Evolutionary conservation across 2,113 vertebrate species (phyloP), one percentile per base, ranked within the genome.

Genomic region (Ammodytes dubius): DNA sequence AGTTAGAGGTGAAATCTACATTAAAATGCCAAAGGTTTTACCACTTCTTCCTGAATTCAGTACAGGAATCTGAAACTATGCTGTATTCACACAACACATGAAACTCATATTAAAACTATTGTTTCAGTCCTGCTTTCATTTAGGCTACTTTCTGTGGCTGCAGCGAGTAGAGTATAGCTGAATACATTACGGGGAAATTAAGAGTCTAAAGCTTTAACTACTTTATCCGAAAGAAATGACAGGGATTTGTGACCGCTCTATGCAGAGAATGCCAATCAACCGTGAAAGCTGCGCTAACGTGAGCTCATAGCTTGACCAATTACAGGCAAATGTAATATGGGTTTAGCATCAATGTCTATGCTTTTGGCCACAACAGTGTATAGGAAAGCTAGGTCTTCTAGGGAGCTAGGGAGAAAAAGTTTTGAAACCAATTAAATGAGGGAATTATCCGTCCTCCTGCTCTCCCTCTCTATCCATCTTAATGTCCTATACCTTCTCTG

Each of bases 371-470:
- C 57, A 78, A 77, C 72, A 66, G 60, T n/a, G 69, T 13, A 52
- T 27, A 27, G 27, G 45, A 77, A 70, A 72, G 19, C 59, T 27
- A 70, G 63, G 60, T 83, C 71, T 63, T 78, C 64, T 8, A 46
- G 65, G 56, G 27, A 27, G 27, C 27, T 27, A 27, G 27, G 60
- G 43, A 53, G 42, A 56, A 83, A 71, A 83, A 74, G 67, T 88
- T 27, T 84, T 74, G 52, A 89, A 89, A 84, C 71, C 74, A 91
- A 83, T 89, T 88, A 81, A 73, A 86, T 68, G 50, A 61, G 70
- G 63, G 57, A 84, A 85, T 86, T 68, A 87, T 82, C 66, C 59
- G 11, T 63, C 57, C 53, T 73, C 58, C 43, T 64, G 15, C 40
- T 49, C 76, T 67, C 68, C 57, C 74, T 68, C 76, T 67, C 68